Conservation (phyloP, 2,888 invertebrate species). For the Apamea monoglypha region DNA sequence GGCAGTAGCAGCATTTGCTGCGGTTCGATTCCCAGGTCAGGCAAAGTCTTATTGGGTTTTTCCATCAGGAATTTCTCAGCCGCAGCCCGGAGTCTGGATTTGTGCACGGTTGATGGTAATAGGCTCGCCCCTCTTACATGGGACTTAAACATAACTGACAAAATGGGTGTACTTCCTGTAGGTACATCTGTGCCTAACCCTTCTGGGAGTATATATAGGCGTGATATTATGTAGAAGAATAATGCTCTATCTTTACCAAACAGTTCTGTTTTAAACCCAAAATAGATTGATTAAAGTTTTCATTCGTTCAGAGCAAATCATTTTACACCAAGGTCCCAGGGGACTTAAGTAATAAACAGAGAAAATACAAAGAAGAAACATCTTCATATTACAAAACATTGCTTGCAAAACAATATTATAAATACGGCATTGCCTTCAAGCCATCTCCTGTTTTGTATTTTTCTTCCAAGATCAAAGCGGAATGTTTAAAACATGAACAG, state of each 20-base stretch:
- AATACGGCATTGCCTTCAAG: constrained; percentile 3
- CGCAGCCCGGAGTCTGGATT: too few relatives aligned
- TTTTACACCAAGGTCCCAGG: neutral
- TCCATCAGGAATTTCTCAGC: too few relatives aligned
- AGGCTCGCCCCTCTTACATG: too few relatives aligned
- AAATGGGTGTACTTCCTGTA: too few relatives aligned
- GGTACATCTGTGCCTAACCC: too few relatives aligned
- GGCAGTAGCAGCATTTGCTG: too few relatives aligned
- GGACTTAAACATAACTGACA: too few relatives aligned
- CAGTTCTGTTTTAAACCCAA: neutral
- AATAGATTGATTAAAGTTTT: neutral
- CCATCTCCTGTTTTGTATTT: neutral
- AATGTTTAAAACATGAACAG: constrained; percentile 11
- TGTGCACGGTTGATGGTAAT: too few relatives aligned
- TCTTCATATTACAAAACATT: neutral
- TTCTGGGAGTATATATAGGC: too few relatives aligned
- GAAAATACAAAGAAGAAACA: neutral
- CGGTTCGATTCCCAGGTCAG: too few relatives aligned
- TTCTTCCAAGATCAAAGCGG: constrained; percentile 10
- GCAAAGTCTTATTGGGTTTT: too few relatives aligned
- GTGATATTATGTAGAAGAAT: too few relatives aligned
- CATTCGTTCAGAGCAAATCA: neutral
- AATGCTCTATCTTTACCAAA: neutral
- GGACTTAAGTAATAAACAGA: neutral
- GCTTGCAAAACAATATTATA: constrained; percentile 1